phyloP scores from a whole-genome alignment of 1,140 invertebrate species.

The Diachasmimorpha longicaudata region DNA sequence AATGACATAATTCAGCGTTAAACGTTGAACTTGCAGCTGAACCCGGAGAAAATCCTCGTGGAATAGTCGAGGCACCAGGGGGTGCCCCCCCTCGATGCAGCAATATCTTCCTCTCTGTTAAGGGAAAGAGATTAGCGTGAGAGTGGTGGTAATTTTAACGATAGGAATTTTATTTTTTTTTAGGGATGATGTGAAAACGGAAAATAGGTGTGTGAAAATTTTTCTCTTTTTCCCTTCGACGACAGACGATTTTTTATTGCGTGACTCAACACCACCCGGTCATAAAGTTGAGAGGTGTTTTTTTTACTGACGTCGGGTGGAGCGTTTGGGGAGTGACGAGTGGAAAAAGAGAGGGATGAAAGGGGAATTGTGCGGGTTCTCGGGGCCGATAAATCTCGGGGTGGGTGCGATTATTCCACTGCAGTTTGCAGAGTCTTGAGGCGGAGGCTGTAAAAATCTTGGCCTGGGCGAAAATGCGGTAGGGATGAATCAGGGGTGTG shows the following conservation, averaged over 20 bases:
- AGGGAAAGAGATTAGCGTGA: not conserved
- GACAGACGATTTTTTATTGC: not conserved
- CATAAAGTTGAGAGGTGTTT: not conserved
- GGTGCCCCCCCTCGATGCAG: not conserved
- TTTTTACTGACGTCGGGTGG: not conserved
- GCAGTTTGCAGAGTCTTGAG: not conserved
- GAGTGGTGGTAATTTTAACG: not conserved
- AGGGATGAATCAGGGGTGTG: not conserved
- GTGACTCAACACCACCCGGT: not conserved
- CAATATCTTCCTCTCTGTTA: not conserved
- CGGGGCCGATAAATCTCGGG: not conserved
- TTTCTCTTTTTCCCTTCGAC: not conserved
- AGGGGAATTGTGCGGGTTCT: not conserved
- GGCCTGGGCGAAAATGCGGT: not conserved
- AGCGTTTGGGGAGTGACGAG: not conserved
- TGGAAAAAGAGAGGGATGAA: not conserved
- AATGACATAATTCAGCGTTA: slow-evolving; percentile 7
- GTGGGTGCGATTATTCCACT: not conserved
- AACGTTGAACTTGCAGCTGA: slow-evolving; percentile 5
- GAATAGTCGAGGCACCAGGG: not conserved
- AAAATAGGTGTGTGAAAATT: not conserved
- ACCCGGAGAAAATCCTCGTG: not conserved
- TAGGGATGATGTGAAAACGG: not conserved
- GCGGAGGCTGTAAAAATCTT: not conserved
- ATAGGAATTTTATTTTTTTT: not conserved